These are phyloP conservation scores for Melinaea menophilus DNA, from an alignment of 2,888 invertebrate species.

Conservation along the genomic window DNA sequence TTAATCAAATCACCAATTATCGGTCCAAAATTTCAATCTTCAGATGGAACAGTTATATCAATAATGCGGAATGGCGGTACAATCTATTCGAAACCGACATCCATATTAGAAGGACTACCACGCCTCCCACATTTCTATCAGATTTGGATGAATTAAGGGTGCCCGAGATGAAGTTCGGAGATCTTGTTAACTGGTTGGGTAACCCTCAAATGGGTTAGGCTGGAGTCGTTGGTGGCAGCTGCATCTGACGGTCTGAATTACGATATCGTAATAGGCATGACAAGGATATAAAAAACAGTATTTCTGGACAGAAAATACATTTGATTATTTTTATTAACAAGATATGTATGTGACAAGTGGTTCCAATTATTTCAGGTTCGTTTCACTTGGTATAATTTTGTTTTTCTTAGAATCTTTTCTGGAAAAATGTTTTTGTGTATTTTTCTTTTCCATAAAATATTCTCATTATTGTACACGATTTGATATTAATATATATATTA, in stretches of 20 bases:
- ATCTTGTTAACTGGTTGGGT: conserved; percentile 42
- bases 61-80: conserved; percentile 48
- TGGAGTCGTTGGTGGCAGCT: conserved; percentile 65
- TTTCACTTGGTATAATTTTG: no score
- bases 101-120: conserved; percentile 37
- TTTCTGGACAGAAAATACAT: background rate
- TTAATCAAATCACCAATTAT: conserved; percentile 1
- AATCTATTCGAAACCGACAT: conserved; percentile 53
- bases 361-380: no score
- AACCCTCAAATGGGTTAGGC: conserved; percentile 66
- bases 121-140: conserved; percentile 31
- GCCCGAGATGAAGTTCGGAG: conserved; percentile 37
- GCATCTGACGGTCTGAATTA: conserved; percentile 73
- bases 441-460: no score
- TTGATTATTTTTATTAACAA: no score
- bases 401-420: no score
- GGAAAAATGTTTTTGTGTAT: no score
- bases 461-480: no score
- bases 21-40: conserved; percentile 26
- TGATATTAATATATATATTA: no score
- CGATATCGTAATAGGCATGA: conserved; percentile 46
- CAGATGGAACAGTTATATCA: conserved; percentile 47
- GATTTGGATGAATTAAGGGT: conserved; percentile 25
- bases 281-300: conserved; percentile 33
- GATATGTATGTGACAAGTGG: no score